A percentile compares a stretch with the other conserved stretches of the same genome.
Evolutionary conservation across 2,797 vertebrate species (phyloP).

Genomic region (Anguilla obscura): DNA sequence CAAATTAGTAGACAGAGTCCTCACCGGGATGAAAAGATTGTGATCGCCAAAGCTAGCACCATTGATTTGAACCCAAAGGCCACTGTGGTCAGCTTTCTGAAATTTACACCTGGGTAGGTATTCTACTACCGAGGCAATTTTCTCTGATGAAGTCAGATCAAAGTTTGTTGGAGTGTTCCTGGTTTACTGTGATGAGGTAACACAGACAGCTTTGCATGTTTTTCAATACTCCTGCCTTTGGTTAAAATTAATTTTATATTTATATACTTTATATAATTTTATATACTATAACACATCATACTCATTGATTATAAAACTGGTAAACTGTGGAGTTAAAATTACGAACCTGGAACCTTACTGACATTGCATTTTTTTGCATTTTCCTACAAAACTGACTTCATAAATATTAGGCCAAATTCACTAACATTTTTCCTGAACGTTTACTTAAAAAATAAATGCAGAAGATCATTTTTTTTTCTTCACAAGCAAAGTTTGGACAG

Average conservation of each 20-base stretch:
- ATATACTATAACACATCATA: background rate
- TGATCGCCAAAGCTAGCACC: background rate
- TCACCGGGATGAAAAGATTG: background rate
- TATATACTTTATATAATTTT: background rate
- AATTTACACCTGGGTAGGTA: background rate
- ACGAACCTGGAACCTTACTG: no score
- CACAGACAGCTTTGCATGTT: background rate
- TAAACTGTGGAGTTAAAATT: no score
- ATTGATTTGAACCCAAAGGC: slow-evolving; percentile 17
- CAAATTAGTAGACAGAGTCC: slow-evolving; percentile 17
- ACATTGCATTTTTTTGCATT: no score
- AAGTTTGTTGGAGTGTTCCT: background rate
- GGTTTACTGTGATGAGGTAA: background rate
- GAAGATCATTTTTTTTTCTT: no score
- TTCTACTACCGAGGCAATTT: background rate
- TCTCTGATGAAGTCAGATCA: background rate
- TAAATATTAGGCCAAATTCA: no score
- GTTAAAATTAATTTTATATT: background rate
- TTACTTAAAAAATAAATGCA: no score
- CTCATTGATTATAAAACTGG: no score
- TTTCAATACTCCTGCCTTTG: background rate
- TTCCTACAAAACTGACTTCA: no score
- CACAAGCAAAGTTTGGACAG: no score
- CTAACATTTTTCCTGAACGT: no score
- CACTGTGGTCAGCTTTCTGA: background rate